phyloP scores from a whole-genome alignment of 2,797 vertebrate genomes.

The Tachyglossus aculeatus region DNA sequence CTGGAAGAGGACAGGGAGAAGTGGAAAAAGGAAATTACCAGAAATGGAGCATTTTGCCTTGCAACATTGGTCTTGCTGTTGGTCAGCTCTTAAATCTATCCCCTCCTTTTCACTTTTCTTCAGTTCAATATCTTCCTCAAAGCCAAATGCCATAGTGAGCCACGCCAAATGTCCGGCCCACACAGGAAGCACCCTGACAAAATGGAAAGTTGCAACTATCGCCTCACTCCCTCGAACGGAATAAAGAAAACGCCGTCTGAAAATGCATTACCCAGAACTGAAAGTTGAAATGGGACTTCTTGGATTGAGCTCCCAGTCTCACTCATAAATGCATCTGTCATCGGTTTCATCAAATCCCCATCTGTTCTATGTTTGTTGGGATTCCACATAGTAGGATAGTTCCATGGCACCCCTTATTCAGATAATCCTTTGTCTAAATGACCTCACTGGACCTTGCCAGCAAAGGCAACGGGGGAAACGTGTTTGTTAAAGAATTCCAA shows the following conservation, averaged over 20 bases:
- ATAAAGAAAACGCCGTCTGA: background rate
- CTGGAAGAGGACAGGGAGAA: too few species aligned
- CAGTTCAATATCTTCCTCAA: too few species aligned
- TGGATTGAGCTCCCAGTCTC: background rate
- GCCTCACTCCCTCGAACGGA: too few species aligned
- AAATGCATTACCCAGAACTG: background rate
- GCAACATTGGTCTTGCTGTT: too few species aligned
- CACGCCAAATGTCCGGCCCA: too few species aligned
- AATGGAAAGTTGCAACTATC: too few species aligned
- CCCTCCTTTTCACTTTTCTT: too few species aligned
- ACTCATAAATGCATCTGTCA: conserved; percentile 15
- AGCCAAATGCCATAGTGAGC: too few species aligned
- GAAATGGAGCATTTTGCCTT: too few species aligned
- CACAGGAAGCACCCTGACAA: too few species aligned
- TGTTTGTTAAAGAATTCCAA: conserved; percentile 44
- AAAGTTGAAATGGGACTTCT: conserved; percentile 8
- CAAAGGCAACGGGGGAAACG: conserved; percentile 9
- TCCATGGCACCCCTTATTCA: conserved; percentile 8
- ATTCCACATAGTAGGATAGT: conserved; percentile 11
- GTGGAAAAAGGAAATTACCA: too few species aligned
- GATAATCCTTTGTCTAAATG: conserved; percentile 42
- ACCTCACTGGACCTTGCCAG: conserved; percentile 40
- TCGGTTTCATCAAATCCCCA: conserved; percentile 21
- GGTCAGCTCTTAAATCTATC: too few species aligned
- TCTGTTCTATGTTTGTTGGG: conserved; percentile 8